phyloP scores from a whole-genome alignment of 2,797 vertebrate species.

The Danio choprae region DNA sequence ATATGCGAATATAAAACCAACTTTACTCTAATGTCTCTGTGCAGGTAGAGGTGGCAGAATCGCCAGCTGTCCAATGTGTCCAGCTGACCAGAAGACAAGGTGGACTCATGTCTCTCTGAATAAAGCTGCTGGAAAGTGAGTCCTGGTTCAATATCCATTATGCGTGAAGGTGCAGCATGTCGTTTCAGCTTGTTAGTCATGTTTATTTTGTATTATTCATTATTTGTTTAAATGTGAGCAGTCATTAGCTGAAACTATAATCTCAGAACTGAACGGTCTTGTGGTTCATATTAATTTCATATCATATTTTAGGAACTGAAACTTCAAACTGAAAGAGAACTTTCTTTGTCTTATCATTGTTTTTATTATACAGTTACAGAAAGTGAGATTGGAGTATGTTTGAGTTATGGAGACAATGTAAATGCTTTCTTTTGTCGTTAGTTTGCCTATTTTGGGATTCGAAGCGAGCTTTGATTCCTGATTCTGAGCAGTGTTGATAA shows the following conservation, averaged over 20 bases:
- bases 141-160: background rate
- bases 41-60: slow-evolving; percentile 6
- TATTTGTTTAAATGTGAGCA: background rate
- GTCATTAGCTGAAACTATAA: background rate
- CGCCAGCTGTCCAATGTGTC: slow-evolving; percentile 38
- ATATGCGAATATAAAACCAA: background rate
- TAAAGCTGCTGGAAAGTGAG: slow-evolving; percentile 49
- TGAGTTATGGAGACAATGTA: too few relatives aligned
- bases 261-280: background rate
- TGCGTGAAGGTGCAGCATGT: background rate
- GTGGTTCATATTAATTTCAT: too few relatives aligned
- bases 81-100: slow-evolving; percentile 21
- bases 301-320: too few relatives aligned
- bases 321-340: background rate
- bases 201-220: background rate
- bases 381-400: background rate
- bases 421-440: background rate
- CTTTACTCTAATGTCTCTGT: background rate
- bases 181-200: background rate
- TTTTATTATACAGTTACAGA: background rate
- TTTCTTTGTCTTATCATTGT: background rate
- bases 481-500: slow-evolving; percentile 13
- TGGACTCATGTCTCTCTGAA: slow-evolving; percentile 42
- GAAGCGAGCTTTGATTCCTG: background rate
- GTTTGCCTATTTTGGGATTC: background rate